A percentile compares a stretch with the other conserved stretches of the same genome.
Evolutionary conservation across 2,797 vertebrate genomes (phyloP).

Genomic region (Pipistrellus kuhlii): DNA sequence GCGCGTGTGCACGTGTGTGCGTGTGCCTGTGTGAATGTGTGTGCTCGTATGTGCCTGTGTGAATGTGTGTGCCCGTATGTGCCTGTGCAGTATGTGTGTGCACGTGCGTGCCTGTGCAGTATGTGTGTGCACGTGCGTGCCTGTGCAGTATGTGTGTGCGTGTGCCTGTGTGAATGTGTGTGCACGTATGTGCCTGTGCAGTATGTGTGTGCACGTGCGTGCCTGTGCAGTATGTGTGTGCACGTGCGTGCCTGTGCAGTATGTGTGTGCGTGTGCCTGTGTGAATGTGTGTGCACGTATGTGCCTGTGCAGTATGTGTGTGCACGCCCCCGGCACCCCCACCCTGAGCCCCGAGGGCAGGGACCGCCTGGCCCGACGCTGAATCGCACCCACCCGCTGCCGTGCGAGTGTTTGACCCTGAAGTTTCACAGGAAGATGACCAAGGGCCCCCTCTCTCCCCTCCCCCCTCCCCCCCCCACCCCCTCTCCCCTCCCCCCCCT

Average conservation of each 20-base stretch:
- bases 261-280: background rate
- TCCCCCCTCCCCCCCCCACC: no score
- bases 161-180: no score
- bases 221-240: background rate
- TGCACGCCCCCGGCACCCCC: fast-evolving
- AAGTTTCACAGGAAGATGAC: fast-evolving
- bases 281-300: fast-evolving
- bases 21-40: background rate
- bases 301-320: background rate
- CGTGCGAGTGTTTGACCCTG: fast-evolving
- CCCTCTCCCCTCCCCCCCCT: background rate
- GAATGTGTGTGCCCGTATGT: no score
- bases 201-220: fast-evolving
- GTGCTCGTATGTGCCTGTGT: background rate
- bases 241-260: fast-evolving
- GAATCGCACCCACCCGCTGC: background rate
- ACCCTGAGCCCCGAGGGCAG: background rate
- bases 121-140: no score
- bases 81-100: no score
- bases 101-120: no score
- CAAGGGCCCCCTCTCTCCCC: no score
- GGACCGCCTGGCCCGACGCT: background rate
- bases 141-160: no score
- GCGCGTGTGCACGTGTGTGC: fast-evolving
- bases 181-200: no score